These are phyloP conservation scores for Resseliella maxima DNA, from an alignment of 2,888 invertebrate genomes.

Conservation along the genomic window DNA sequence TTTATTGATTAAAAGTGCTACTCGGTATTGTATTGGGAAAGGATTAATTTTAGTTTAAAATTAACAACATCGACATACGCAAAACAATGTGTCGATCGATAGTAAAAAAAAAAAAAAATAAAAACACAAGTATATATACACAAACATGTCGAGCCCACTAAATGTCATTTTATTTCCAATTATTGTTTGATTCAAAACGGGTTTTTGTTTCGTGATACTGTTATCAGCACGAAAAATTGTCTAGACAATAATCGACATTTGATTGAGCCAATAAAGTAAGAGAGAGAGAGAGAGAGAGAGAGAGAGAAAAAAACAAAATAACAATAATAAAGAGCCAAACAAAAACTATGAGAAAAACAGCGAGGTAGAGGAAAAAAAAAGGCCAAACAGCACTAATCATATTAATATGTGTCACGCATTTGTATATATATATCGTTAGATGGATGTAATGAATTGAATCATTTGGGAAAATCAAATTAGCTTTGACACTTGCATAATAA, in stretches of 20 bases:
- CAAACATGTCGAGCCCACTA: not conserved
- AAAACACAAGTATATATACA: too few species aligned
- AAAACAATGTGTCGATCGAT: not conserved
- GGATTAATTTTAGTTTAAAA: not conserved
- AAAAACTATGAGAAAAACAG: not conserved
- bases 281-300: not conserved
- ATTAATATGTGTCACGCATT: not conserved
- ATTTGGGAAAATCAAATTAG: constrained; percentile 10
- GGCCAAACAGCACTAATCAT: constrained; percentile 21
- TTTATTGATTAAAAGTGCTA: not conserved
- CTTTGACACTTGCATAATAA: constrained; percentile 11
- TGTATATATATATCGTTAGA: not conserved
- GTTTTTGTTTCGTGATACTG: not conserved
- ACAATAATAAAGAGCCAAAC: not conserved
- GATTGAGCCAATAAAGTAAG: too few species aligned
- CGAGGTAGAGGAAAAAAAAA: too few species aligned
- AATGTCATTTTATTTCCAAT: not conserved
- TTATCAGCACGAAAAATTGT: constrained; percentile 5
- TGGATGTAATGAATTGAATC: not conserved
- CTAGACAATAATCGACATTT: constrained; percentile 9
- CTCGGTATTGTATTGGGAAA: not conserved
- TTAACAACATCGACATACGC: not conserved
- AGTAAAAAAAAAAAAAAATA: too few species aligned
- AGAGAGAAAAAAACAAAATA: not conserved
- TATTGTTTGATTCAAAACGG: not conserved